These are phyloP conservation scores for Monomorium pharaonis DNA, from an alignment of 1,140 invertebrate species.

Conservation along the genomic window DNA sequence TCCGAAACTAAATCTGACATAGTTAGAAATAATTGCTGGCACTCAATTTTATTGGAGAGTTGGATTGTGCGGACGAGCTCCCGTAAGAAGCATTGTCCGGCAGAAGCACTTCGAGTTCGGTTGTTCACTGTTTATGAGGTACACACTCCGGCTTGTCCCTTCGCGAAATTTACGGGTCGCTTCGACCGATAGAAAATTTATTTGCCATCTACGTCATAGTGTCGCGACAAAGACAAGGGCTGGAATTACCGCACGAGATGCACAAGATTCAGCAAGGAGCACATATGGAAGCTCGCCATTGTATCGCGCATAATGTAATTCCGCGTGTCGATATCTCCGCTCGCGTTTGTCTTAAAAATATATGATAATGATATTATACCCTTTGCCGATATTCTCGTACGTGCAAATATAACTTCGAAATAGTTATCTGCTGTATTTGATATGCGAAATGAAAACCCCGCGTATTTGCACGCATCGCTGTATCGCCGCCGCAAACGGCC, in stretches of 20 bases:
- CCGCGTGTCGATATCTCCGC: background rate
- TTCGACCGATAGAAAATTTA: conserved; percentile 49
- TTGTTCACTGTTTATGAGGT: conserved; percentile 35
- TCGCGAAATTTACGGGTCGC: conserved; percentile 51
- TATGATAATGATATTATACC: background rate
- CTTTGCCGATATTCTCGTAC: conserved; percentile 2
- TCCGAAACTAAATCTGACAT: conserved; percentile 45
- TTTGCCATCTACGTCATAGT: conserved; percentile 13
- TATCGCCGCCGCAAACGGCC: background rate
- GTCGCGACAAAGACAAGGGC: background rate
- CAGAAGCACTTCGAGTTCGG: conserved; percentile 27
- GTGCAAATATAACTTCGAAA: conserved; percentile 52
- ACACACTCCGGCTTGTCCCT: conserved; percentile 22
- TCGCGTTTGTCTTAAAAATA: conserved; percentile 23
- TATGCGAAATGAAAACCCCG: conserved; percentile 19
- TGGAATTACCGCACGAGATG: background rate
- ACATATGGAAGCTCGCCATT: background rate
- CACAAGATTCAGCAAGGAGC: background rate
- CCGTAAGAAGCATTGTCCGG: conserved; percentile 63
- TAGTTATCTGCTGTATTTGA: conserved; percentile 49
- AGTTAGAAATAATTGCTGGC: conserved; percentile 60
- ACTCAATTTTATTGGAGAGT: conserved; percentile 65
- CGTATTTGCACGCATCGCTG: conserved; percentile 31
- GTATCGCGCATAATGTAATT: background rate
- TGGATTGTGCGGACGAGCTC: conserved; percentile 58